Evolutionary conservation across 2,113 vertebrate species (phyloP), one percentile per base, ranked within the genome.

Genomic region (Lepisosteus osseus): DNA sequence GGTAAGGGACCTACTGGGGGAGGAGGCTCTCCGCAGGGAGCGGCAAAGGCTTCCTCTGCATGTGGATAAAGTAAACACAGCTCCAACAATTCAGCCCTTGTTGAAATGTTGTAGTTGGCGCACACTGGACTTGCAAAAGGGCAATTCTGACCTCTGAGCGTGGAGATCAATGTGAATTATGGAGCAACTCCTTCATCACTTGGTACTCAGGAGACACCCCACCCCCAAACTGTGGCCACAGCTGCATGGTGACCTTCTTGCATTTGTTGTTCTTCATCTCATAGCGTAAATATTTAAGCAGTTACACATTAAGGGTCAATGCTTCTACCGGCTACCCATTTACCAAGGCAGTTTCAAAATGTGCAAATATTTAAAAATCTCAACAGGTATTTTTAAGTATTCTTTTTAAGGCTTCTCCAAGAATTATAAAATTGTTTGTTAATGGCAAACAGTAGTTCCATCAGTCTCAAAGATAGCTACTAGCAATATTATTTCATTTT

Each of bases 21-120:
- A 66, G 67, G 68, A 69, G 76, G 73, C 76, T 82, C 82, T 77
- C 75, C 77, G 65, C 72, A 80, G 73, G 71, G 67, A 78, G 78
- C 62, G 67, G 67, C 51, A 11, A 59, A 12, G 29, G 47, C 4
- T 15, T 17, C 55, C 43, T 66, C 61, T 29, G 51, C 61, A 43
- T 55, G 4, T 74, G 74, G 70, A 83, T 76, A 84, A 88, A 85
- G 79, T 81, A 81, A 62, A 72, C 55, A 54, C 11, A 67, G 61
- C 73, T 70, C 57, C 71, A 59, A 85, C 83, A 87, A 84, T 84
- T 77, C 77, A 72, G 79, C 77, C 64, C 79, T 78, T 86, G 82
- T 85, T 80, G 73, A 79, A 86, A 85, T 87, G 85, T 88, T 89
- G 78, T 77, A 76, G 67, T 86, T 90, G 85, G 86, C 81, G 81